Percentiles rank a stretch among this genome's conserved stretches.
phyloP scores from a whole-genome alignment of 1,140 invertebrate genomes.

The Schlechtendalia chinensis region DNA sequence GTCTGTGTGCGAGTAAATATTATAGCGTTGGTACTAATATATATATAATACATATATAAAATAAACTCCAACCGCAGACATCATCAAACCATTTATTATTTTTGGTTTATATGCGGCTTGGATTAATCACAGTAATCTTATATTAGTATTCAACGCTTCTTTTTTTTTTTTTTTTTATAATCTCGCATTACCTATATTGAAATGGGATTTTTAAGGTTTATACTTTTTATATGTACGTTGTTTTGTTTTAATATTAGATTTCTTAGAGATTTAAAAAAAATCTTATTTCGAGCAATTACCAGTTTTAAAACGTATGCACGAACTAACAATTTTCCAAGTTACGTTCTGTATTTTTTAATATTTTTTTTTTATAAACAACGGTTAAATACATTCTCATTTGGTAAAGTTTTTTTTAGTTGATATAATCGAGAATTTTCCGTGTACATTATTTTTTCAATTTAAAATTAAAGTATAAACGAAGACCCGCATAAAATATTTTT shows the following conservation, averaged over 20 bases:
- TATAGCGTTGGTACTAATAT: background rate
- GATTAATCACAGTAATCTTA: background rate
- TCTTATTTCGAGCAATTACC: slow-evolving; percentile 6
- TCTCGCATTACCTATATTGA: slow-evolving; percentile 15
- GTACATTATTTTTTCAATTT: background rate
- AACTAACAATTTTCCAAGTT: background rate
- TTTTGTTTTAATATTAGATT: slow-evolving; percentile 6
- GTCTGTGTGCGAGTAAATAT: background rate
- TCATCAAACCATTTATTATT: slow-evolving; percentile 22
- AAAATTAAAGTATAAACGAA: background rate
- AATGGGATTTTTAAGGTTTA: slow-evolving; percentile 13
- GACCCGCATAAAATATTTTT: background rate
- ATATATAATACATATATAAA: background rate
- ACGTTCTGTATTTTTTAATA: background rate
- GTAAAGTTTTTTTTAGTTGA: background rate
- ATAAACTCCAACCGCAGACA: slow-evolving; percentile 1
- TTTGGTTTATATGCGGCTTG: slow-evolving; percentile 11
- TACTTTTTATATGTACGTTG: slow-evolving; percentile 14
- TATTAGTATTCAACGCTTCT: slow-evolving; percentile 15
- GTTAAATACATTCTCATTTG: background rate
- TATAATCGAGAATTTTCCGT: background rate
- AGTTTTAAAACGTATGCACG: background rate
- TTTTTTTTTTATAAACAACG: background rate
- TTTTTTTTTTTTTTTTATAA: slow-evolving; percentile 2
- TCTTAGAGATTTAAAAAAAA: slow-evolving; percentile 2